Conservation (phyloP, 2,888 invertebrate genomes). For the Cryptophagus acutangulus region DNA sequence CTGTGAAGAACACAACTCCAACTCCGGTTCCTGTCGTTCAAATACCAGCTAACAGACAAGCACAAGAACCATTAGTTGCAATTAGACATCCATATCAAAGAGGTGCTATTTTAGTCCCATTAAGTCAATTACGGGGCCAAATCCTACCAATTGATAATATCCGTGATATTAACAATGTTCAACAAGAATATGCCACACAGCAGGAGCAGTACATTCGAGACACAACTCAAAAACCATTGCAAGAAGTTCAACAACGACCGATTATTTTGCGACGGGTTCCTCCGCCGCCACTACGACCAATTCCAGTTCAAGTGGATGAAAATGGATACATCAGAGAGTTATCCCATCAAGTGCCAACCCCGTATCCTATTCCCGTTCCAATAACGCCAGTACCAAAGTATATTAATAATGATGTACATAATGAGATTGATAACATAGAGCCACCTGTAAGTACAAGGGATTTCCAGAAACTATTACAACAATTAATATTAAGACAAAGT, state of each 20-base stretch:
- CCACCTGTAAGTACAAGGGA: constrained; percentile 69
- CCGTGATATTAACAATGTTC: constrained; percentile 26
- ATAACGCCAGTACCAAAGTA: constrained; percentile 27
- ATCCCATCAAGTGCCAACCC: constrained; percentile 31
- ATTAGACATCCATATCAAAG: constrained; percentile 47
- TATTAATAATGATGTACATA: constrained; percentile 32
- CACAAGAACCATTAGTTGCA: constrained; percentile 44
- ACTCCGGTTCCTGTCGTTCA: constrained; percentile 55
- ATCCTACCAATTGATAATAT: constrained; percentile 32
- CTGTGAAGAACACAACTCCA: constrained; percentile 43
- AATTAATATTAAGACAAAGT: constrained; percentile 61
- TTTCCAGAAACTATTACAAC: constrained; percentile 62
- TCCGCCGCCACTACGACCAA: constrained; percentile 35
- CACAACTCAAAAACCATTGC: constrained; percentile 37
- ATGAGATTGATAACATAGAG: constrained; percentile 57
- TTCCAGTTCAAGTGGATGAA: constrained; percentile 44
- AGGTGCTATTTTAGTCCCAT: constrained; percentile 42
- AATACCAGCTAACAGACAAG: constrained; percentile 45
- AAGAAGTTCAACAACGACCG: constrained; percentile 41
- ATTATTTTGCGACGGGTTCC: constrained; percentile 30
- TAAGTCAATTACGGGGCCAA: constrained; percentile 39
- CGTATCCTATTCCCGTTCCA: constrained; percentile 34
- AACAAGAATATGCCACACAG: constrained; percentile 23
- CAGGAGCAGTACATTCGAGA: constrained; percentile 33
- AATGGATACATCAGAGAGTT: constrained; percentile 42